Evolutionary conservation across 1,140 invertebrate genomes (phyloP), one percentile per base, ranked within the genome.

Genomic region (Aphidius ervi): DNA sequence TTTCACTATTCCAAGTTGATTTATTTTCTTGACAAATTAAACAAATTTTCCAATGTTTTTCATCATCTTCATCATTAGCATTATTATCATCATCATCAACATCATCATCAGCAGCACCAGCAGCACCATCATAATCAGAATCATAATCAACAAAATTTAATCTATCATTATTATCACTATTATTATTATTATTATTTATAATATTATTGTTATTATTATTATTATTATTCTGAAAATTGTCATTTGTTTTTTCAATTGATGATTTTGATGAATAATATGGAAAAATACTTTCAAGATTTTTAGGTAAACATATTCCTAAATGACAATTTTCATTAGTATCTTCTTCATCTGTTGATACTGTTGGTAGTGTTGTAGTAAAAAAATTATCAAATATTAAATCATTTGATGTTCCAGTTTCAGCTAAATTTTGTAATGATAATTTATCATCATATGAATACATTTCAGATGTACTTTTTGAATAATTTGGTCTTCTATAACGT

Each of bases 301-400:
- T 79, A 3, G 92, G 92, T 68, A 94, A 77, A 75, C 87, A 87
- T 46, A 95, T 88, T 37, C 93, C 92, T 81, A 91, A 85, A 70
- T 91, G 92, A 65, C 78, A 84, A 49, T 76, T 65, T 42, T 80
- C 80, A 61, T 65, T 72, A 10, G 70, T 67, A 47, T 72, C 67
- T 50, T 71, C 67, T 10, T 72, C 69, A 5, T 59, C 46, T 2
- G 69, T 50, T 43, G 67, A 65, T 23, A 62, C 47, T n/a, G 67
- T 61, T 23, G 67, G 67, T 39, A 72, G 70, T 7, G 75, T 72
- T n/a, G 72, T 66, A 4, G 68, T 66, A 3, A 71, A 47, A 20
- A 68, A 48, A 16, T 72, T 69, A 10, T 80, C 76, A 39, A 65
- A 65, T 42, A 74, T 74, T 68, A 76, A 80, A 59, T 70, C 78